Percentiles rank a stretch among this genome's conserved stretches.
Evolutionary conservation across 2,888 invertebrate species (phyloP).

Genomic region (Drosophila macrospina): DNA sequence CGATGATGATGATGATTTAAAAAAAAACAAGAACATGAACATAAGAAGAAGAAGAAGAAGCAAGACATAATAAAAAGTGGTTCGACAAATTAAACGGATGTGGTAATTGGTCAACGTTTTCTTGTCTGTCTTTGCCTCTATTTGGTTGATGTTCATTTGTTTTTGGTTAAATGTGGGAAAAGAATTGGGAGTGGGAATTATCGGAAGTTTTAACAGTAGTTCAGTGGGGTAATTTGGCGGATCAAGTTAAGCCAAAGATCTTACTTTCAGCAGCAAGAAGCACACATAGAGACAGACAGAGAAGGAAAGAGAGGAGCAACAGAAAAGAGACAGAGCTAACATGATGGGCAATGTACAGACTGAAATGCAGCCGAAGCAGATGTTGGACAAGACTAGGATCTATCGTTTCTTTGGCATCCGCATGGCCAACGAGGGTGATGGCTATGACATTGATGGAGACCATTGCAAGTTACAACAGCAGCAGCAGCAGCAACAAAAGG

Average conservation of each 20-base stretch:
- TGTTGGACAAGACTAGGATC: slow-evolving; percentile 23
- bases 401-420: slow-evolving; percentile 46
- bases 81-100: slow-evolving; percentile 72
- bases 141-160: neutral
- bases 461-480: neutral
- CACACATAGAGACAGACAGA: neutral
- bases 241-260: neutral
- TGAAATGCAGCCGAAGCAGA: slow-evolving; percentile 3
- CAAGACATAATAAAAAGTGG: slow-evolving; percentile 38
- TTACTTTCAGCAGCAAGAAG: neutral
- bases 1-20: slow-evolving; percentile 36
- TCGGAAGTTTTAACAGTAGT: neutral
- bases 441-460: slow-evolving; percentile 13
- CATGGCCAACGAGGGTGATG: slow-evolving; percentile 46
- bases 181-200: slow-evolving; percentile 1
- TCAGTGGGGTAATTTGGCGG: slow-evolving; percentile 8
- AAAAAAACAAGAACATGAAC: slow-evolving; percentile 6
- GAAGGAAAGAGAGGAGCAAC: neutral
- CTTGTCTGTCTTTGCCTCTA: slow-evolving; percentile 4
- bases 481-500: too few species aligned
- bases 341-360: slow-evolving; percentile 34
- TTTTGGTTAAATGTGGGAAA: slow-evolving; percentile 10
- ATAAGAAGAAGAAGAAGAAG: neutral
- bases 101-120: slow-evolving; percentile 67
- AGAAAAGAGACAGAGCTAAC: neutral